Conservation (phyloP, 2,888 invertebrate species). For the Onchidella celtica region DNA sequence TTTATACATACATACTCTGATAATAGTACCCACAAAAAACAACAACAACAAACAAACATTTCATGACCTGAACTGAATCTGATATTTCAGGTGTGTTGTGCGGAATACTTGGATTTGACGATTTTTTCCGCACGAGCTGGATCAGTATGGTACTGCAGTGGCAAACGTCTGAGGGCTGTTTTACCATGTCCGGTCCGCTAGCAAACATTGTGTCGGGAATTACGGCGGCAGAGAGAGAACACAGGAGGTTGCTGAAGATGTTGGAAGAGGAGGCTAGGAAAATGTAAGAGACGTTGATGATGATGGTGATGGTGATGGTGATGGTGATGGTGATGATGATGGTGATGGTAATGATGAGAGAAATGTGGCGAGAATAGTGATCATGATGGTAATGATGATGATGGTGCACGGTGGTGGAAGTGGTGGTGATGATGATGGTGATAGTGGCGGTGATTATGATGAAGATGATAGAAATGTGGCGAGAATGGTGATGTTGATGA, state of each 20-base stretch:
- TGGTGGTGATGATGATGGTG: neutral
- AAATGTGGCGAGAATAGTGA: neutral
- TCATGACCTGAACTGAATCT: too few relatives aligned
- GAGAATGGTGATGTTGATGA: too few relatives aligned
- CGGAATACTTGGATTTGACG: constrained; percentile 65
- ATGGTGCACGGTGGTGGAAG: neutral
- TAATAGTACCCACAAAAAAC: too few relatives aligned
- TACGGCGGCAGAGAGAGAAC: neutral
- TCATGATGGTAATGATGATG: neutral
- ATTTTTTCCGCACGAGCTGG: constrained; percentile 66
- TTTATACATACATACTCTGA: too few relatives aligned
- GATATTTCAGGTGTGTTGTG: constrained; percentile 69
- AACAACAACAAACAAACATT: too few relatives aligned
- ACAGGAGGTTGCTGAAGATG: constrained; percentile 13
- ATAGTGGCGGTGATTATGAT: neutral
- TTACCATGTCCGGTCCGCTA: constrained; percentile 44
- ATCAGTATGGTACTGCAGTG: constrained; percentile 65
- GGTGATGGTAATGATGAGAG: neutral
- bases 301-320: neutral
- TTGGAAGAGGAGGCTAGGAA: constrained; percentile 20
- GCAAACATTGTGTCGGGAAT: neutral
- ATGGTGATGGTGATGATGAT: neutral
- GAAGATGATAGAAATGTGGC: neutral
- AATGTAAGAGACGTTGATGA: constrained; percentile 25
- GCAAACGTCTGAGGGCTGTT: constrained; percentile 67